Base-by-base conservation (phyloP, 1,140 invertebrate species). In the Hetaerina americana region DNA sequence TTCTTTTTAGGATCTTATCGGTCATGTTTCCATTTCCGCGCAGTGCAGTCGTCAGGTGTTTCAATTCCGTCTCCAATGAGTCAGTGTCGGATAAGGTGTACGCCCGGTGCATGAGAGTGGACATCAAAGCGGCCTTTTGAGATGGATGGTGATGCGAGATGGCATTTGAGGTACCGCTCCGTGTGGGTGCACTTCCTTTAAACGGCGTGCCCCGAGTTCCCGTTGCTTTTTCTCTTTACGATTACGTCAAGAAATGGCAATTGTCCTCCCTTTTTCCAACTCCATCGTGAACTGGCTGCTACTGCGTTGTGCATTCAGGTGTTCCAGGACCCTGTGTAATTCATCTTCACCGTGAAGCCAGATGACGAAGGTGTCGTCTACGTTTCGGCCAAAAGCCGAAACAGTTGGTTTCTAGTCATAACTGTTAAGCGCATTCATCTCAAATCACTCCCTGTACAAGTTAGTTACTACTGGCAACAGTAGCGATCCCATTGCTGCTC, bases 401-500 rank as follows among this genome's bases (percentile, higher is more conserved):
- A n/a, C n/a, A n/a, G n/a, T n/a, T n/a, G n/a, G n/a, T n/a, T 40
- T 40, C 31, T 40, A 8, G 6, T 40, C 18, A 18, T 8, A 40
- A 6, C 6, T 40, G 6, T 40, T 40, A 8, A 73, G 69, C 25
- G 68, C 72, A 1, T 27, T 70, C 15, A n/a, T 10, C 68, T 73
- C 74, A 24, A 75, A 73, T 12, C 72, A 12, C 70, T 75, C 72
- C 68, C 73, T 66, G 66, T 29, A 69, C n/a, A 75, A 15, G 66
- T 73, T 71, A 25, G 72, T 70, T 66, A 70, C 66, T 40, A 75
- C 31, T 28, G 72, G 72, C 27, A 69, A 73, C 25, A 73, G 22
- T 5, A 70, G 74, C 25, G 72, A 73, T n/a, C 74, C 72, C 74
- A 75, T 73, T 0, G 74, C 28, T 28, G 70, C 27, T 24, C 74